A percentile compares a stretch with the other conserved stretches of the same genome.
These are phyloP conservation scores for Potorous gilbertii DNA, from an alignment of 2,797 vertebrate genomes.

Conservation along the genomic window DNA sequence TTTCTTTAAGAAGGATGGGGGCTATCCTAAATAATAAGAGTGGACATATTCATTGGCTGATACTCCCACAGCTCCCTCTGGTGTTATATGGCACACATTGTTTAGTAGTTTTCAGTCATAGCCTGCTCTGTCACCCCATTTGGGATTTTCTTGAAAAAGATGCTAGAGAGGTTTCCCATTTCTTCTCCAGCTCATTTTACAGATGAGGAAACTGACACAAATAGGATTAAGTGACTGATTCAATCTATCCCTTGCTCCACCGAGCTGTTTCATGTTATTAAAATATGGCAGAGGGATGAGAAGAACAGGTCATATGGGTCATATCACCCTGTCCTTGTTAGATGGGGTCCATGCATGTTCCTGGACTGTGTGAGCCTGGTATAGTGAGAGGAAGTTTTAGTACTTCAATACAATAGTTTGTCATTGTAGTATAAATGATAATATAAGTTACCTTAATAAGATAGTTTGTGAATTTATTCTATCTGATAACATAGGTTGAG, in stretches of 20 bases:
- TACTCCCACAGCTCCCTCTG: neutral
- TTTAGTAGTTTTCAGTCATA: neutral
- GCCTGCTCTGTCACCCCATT: neutral
- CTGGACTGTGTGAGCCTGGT: neutral
- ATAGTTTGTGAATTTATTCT: neutral
- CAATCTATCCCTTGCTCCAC: neutral
- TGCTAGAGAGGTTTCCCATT: neutral
- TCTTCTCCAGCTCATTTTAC: neutral
- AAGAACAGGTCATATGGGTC: neutral
- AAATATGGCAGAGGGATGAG: neutral
- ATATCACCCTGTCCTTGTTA: neutral
- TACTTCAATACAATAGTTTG: neutral
- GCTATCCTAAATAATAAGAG: neutral
- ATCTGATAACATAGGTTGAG: neutral
- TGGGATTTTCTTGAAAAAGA: neutral
- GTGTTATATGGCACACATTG: neutral
- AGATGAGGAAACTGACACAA: neutral
- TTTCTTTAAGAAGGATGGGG: neutral
- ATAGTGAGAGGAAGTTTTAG: neutral
- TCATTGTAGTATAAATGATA: neutral
- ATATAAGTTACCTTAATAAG: neutral
- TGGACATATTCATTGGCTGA: neutral
- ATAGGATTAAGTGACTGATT: neutral
- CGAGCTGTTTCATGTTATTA: neutral
- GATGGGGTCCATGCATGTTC: neutral